Base-by-base conservation (phyloP, 2,888 invertebrate species). In the Ditula angustiorana region DNA sequence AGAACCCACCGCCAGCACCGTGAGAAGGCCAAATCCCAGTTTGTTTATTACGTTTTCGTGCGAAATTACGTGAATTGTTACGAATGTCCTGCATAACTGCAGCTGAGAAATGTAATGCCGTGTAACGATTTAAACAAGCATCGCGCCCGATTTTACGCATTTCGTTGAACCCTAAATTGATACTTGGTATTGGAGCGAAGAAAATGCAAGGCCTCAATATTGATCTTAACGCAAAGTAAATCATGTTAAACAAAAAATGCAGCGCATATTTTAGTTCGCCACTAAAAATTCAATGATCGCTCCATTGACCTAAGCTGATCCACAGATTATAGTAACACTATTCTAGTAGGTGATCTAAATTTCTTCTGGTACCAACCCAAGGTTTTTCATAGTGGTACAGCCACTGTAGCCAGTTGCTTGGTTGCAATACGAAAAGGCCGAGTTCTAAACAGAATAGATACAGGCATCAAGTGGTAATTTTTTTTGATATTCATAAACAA, bases 21-120 rank as follows among this genome's bases (percentile, higher is more conserved):
- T 79, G 81, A 80, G 82, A 82, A 80, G 76, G 72, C 67, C 69
- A 69, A 67, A 63, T 61, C 66, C 60, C 66, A 59, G 53, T 67
- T 58, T 68, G 57, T 57, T 46, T 64, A 63, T 62, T 52, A 33
- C 35, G 52, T 61, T 59, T 62, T 60, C 60, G 56, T 21, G 59
- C 52, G 62, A 60, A 64, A 63, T 50, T 63, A 63, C 66, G 56
- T 66, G 66, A 60, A 52, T 50, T 50, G 37, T 59, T 23, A 52
- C 37, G 41, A 46, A 61, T 52, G 41, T 50, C 60, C 60, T 52
- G 60, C 60, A 44, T 61, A 33, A 35, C 37, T 23, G 46, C 10
- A 55, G 53, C 21, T 19, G 35, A 26, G 55, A n/a, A 55, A 61
- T 55, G 26, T n/a, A 26, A 28, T 56, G 61, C 61, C 19, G 55